Base-by-base conservation (phyloP, 1,140 invertebrate species). In the Tetramorium parvispinum region DNA sequence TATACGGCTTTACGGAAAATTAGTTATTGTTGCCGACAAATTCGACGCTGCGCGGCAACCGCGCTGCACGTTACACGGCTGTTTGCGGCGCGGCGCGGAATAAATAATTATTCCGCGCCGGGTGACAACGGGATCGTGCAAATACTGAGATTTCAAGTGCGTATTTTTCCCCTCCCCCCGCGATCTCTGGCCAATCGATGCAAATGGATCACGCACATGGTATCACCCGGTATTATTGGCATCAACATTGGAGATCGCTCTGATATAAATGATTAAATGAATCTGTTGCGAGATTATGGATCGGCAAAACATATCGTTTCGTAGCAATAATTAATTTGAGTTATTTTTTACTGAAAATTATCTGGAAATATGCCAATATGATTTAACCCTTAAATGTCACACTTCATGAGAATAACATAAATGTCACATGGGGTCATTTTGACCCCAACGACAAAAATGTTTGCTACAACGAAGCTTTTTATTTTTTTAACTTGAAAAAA, bases 1-100 rank as follows among this genome's bases (percentile, higher is more conserved):
- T 92, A 93, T 92, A 87, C 70, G 73, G 91, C 88, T 92, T 91
- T 88, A 87, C 87, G 82, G 85, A 78, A 88, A 92, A 93, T 93
- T 93, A 92, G 91, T 93, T 92, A 91, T 91, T 88, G 71, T 81
- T 66, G 53, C 61, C 75, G 75, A 91, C 89, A 92, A 92, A 91
- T 92, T 89, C 87, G 73, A 51, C 66, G 77, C n/a, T 21, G 65
- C 21, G 65, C 13, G 21, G 24, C 27, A 32, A 51, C 46, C 49
- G 53, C 24, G 55, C 46, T 8, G 16, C 37, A 3, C 13, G 21
- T 71, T 46, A 61, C 57, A 27, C 13, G 46, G 8, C 24, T 43
- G 51, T 68, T 55, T n/a, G 77, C 63, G 37, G 46, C 27, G 59
- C 43, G 43, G 8, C 27, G 32, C 55, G 37, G 18, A 79, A 79